These are phyloP conservation scores for Lutraria rhynchaena DNA, from an alignment of 1,140 invertebrate genomes.

Conservation along the genomic window DNA sequence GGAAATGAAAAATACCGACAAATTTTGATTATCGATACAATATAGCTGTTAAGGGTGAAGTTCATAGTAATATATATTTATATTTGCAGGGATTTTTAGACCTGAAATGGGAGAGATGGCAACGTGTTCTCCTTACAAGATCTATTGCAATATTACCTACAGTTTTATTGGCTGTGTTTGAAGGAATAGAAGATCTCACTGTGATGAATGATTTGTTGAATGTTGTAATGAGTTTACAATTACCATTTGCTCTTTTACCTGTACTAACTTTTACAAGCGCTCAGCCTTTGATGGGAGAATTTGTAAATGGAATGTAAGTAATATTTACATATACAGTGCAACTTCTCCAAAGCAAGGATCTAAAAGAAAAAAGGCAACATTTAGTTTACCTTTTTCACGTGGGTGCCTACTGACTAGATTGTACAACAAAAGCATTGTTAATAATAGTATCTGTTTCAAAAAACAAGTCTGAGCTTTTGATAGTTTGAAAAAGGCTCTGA, in stretches of 20 bases:
- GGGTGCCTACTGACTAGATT: too few species aligned
- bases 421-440: too few species aligned
- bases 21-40: too few species aligned
- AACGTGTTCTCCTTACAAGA: slow-evolving; percentile 92
- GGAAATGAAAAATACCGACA: too few species aligned
- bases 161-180: slow-evolving; percentile 90
- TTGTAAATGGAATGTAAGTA: slow-evolving; percentile 79
- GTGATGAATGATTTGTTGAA: slow-evolving; percentile 95
- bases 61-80: not conserved
- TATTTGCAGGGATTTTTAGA: slow-evolving; percentile 91
- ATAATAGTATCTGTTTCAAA: too few species aligned
- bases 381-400: too few species aligned
- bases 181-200: slow-evolving; percentile 89
- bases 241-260: slow-evolving; percentile 89
- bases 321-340: too few species aligned
- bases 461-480: too few species aligned
- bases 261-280: slow-evolving; percentile 94
- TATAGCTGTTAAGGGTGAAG: too few species aligned
- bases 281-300: slow-evolving; percentile 87
- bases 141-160: slow-evolving; percentile 95
- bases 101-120: slow-evolving; percentile 94
- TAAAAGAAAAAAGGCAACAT: too few species aligned
- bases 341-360: too few species aligned
- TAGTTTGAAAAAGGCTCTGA: too few species aligned
- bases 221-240: slow-evolving; percentile 93